Conservation (phyloP, 2,888 invertebrate species). For the Drosophila rellima region DNA sequence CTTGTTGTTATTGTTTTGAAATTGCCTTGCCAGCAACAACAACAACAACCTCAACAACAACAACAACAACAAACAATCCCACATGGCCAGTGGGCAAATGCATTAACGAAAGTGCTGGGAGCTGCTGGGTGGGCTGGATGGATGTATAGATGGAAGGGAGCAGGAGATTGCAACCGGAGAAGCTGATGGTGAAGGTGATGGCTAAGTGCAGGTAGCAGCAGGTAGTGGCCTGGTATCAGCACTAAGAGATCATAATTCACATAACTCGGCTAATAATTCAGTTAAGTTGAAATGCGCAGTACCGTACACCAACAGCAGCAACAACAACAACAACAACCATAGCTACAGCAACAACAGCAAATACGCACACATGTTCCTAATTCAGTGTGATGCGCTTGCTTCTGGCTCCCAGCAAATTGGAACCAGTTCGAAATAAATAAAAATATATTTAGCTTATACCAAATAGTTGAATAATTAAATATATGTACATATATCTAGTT, state of each 20-base stretch:
- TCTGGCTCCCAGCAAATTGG: background rate
- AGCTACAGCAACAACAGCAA: slow-evolving; percentile 14
- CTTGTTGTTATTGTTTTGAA: slow-evolving; percentile 69
- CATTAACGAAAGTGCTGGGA: slow-evolving; percentile 76
- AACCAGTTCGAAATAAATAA: background rate
- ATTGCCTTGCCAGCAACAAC: slow-evolving; percentile 64
- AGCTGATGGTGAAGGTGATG: slow-evolving; percentile 29
- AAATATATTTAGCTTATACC: background rate
- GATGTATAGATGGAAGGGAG: background rate
- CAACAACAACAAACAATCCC: slow-evolving; percentile 59
- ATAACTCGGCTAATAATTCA: slow-evolving; percentile 80
- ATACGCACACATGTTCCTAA: background rate
- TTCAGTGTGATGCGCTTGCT: background rate
- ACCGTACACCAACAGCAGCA: slow-evolving; percentile 45
- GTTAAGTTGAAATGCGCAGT: slow-evolving; percentile 79
- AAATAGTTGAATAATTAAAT: background rate
- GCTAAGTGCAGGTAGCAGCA: slow-evolving; percentile 42
- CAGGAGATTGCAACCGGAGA: slow-evolving; percentile 1
- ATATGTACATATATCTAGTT: too few relatives aligned
- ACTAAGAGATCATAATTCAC: slow-evolving; percentile 81
- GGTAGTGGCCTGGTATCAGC: slow-evolving; percentile 59
- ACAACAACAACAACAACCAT: background rate
- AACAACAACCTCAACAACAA: slow-evolving; percentile 23
- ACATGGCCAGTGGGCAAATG: slow-evolving; percentile 81
- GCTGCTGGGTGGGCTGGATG: slow-evolving; percentile 13